A percentile compares a stretch with the other conserved stretches of the same genome.
Evolutionary conservation across 2,113 vertebrate species (phyloP).

Genomic region (Odontophorus gujanensis): DNA sequence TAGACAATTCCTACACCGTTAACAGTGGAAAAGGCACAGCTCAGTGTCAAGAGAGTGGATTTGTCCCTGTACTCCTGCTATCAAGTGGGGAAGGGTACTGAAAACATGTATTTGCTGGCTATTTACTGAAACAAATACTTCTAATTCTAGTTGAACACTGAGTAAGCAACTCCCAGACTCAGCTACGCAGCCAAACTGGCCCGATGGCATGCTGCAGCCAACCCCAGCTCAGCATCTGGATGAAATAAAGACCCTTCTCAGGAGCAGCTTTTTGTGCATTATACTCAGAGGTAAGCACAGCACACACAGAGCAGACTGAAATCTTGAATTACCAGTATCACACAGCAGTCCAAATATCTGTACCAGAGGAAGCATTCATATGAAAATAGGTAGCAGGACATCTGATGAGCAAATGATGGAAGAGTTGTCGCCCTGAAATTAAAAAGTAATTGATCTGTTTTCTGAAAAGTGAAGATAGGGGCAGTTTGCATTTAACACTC

Average conservation of each 20-base stretch:
- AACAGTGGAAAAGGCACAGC: neutral
- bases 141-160: conserved; percentile 26
- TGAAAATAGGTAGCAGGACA: neutral
- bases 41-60: neutral
- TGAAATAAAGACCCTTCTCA: conserved; percentile 72
- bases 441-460: neutral
- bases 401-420: neutral
- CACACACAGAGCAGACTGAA: neutral
- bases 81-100: neutral
- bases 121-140: conserved; percentile 6
- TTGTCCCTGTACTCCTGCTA: neutral
- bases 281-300: conserved; percentile 69
- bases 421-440: neutral
- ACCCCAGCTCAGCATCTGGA: conserved; percentile 69
- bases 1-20: neutral
- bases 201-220: conserved; percentile 80
- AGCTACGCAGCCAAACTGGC: conserved; percentile 52
- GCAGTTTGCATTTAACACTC: neutral
- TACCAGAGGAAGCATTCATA: neutral
- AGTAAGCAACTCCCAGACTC: conserved; percentile 37
- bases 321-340: rapidly evolving
- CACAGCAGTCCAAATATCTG: neutral
- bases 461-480: neutral
- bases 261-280: conserved; percentile 72
- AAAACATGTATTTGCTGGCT: neutral